Evolutionary conservation across 2,888 invertebrate species (phyloP).

Genomic region (Eugnorisma glareosa): DNA sequence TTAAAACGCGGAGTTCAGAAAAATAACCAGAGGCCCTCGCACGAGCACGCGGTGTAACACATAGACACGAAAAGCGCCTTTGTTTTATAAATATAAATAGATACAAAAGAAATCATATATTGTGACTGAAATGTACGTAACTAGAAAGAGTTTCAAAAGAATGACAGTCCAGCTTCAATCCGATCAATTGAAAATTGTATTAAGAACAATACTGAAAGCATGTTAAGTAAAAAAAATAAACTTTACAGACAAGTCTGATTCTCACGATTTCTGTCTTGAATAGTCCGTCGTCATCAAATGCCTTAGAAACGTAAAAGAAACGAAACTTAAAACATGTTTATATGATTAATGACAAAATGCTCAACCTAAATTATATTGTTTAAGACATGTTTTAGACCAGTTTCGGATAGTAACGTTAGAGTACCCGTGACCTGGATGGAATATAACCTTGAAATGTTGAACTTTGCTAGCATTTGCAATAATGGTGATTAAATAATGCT

Average conservation of each 20-base stretch:
- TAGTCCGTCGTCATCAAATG: background rate
- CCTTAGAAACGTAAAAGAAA: background rate
- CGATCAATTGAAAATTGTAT: background rate
- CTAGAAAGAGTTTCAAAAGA: background rate
- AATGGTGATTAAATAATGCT: slow-evolving; percentile 7
- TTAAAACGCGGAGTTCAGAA: background rate
- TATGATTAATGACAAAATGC: background rate
- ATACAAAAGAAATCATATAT: too few relatives aligned
- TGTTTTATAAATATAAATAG: background rate
- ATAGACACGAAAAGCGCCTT: background rate
- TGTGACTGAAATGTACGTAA: too few relatives aligned
- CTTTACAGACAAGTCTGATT: background rate
- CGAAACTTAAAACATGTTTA: background rate
- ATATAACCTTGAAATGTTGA: slow-evolving; percentile 14
- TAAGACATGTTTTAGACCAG: slow-evolving; percentile 7
- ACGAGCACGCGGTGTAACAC: too few relatives aligned
- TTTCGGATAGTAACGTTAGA: slow-evolving; percentile 8
- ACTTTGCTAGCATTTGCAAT: slow-evolving; percentile 13
- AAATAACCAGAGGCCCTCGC: background rate
- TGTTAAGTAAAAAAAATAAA: background rate
- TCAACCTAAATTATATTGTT: background rate
- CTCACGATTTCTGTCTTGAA: background rate
- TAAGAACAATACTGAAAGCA: background rate
- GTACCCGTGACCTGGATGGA: slow-evolving; percentile 13
- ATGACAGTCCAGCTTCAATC: background rate